Conservation (phyloP, 2,888 invertebrate genomes). For the Hedya salicella region DNA sequence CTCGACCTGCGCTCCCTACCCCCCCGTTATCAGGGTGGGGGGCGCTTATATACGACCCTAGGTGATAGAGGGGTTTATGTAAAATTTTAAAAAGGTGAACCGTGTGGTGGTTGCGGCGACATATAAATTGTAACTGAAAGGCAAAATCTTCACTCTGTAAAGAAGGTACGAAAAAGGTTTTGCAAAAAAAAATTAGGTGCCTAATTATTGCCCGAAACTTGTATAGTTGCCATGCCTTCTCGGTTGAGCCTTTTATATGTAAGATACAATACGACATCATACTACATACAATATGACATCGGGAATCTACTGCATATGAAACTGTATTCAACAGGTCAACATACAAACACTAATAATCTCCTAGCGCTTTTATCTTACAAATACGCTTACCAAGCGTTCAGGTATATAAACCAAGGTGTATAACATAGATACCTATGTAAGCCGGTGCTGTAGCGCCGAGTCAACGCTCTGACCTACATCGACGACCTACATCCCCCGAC, state of each 20-base stretch:
- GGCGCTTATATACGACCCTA: constrained; percentile 66
- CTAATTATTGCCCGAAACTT: no score
- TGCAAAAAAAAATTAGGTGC: no score
- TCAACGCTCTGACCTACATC: constrained; percentile 42
- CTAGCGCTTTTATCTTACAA: neutral
- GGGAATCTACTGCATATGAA: neutral
- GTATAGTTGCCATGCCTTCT: no score
- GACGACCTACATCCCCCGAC: constrained; percentile 58
- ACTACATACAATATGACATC: neutral
- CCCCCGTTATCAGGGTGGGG: constrained; percentile 58
- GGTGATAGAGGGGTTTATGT: constrained; percentile 58
- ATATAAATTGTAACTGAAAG: neutral
- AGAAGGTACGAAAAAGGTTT: no score
- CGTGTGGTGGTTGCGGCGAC: neutral
- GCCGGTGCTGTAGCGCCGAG: neutral
- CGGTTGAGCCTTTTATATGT: neutral
- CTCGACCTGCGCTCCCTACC: constrained; percentile 61
- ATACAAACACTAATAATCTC: neutral
- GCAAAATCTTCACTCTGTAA: no score
- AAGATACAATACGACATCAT: no score
- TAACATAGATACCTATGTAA: neutral
- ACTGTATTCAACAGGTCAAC: constrained; percentile 3
- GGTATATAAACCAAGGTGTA: constrained; percentile 40
- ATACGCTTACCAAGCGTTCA: constrained; percentile 38
- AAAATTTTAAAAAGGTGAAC: constrained; percentile 40